phyloP scores from a whole-genome alignment of 2,888 invertebrate genomes.

The Limnephilus lunatus region DNA sequence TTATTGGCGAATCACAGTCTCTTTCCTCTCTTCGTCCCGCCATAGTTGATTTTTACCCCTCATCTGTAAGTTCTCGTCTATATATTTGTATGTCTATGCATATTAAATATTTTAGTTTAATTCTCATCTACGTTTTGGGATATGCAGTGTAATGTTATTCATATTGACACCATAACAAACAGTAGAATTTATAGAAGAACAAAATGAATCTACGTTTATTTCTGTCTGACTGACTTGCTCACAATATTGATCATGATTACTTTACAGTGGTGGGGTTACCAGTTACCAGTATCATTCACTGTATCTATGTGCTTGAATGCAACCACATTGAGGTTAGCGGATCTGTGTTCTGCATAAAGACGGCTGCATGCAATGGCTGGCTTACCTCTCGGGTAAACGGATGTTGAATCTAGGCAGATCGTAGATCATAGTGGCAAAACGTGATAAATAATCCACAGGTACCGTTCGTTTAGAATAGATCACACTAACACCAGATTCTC shows the following conservation, averaged over 20 bases:
- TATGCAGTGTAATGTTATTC: too few species aligned
- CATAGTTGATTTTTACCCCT: too few species aligned
- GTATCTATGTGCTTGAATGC: background rate
- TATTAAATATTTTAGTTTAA: too few species aligned
- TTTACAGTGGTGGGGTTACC: background rate
- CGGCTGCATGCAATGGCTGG: background rate
- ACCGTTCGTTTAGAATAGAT: background rate
- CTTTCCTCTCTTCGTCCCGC: too few species aligned
- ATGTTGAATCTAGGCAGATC: constrained; percentile 8
- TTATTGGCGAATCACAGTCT: too few species aligned
- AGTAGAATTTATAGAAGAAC: too few species aligned
- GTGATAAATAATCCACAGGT: background rate
- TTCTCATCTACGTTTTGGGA: too few species aligned
- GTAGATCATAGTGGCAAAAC: background rate
- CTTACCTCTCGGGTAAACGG: constrained; percentile 4
- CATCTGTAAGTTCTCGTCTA: too few species aligned
- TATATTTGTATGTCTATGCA: too few species aligned
- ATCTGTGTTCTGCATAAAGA: constrained; percentile 3
- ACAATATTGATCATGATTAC: background rate
- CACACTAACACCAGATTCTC: background rate
- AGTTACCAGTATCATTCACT: background rate
- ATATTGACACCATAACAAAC: too few species aligned
- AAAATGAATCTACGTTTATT: background rate
- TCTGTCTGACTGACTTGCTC: background rate
- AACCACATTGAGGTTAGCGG: constrained; percentile 45